phyloP scores from a whole-genome alignment of 2,888 invertebrate species.

The Notocelia uddmanniana region DNA sequence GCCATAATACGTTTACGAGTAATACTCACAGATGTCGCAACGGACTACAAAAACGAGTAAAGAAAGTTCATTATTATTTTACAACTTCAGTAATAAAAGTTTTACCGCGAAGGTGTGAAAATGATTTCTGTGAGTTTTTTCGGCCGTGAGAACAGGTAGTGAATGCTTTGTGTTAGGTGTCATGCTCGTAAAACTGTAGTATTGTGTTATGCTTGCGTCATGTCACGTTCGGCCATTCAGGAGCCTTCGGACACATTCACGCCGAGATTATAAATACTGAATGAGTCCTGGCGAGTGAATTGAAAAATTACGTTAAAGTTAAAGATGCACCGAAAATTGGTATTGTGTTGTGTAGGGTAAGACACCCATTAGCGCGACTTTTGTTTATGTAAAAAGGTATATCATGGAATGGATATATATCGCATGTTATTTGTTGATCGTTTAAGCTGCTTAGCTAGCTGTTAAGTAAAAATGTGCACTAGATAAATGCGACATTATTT shows the following conservation, averaged over 20 bases:
- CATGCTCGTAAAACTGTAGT: constrained; percentile 41
- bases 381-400: not conserved
- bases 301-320: constrained; percentile 6
- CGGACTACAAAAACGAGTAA: constrained; percentile 47
- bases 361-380: not conserved
- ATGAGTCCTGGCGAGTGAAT: constrained; percentile 34
- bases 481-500: too few relatives aligned
- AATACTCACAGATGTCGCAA: constrained; percentile 65
- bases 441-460: too few relatives aligned
- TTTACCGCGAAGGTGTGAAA: constrained; percentile 83
- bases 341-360: constrained; percentile 18
- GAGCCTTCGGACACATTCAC: constrained; percentile 7
- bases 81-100: constrained; percentile 79
- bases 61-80: constrained; percentile 81
- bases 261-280: constrained; percentile 11
- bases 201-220: constrained; percentile 40
- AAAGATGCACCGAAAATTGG: constrained; percentile 3
- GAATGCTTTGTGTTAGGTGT: constrained; percentile 50
- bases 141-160: constrained; percentile 79
- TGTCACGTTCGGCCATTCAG: constrained; percentile 36
- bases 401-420: too few relatives aligned
- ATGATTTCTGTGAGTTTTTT: constrained; percentile 77
- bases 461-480: too few relatives aligned
- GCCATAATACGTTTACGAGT: constrained; percentile 16
- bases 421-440: too few relatives aligned